These are phyloP conservation scores for Cheirogaleus medius DNA, from an alignment of 2,113 vertebrate genomes.

Conservation along the genomic window DNA sequence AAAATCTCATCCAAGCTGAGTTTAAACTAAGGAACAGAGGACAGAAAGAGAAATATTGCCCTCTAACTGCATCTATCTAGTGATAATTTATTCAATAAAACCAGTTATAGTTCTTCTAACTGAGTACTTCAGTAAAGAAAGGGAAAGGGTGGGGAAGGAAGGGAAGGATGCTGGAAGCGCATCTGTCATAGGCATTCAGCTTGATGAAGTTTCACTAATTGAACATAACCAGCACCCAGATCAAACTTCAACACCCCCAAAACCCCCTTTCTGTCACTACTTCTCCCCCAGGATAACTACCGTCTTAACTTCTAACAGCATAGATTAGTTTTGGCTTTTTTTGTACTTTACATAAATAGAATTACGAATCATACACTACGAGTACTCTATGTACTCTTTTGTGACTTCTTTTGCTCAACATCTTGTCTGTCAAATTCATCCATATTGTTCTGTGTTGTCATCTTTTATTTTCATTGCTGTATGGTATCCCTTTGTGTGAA, in stretches of 20 bases:
- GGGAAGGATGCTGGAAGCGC: not conserved
- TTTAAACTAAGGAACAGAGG: not conserved
- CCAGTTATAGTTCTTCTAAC: not conserved
- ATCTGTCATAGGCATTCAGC: not conserved
- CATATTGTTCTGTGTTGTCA: not conserved
- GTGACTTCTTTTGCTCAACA: not conserved
- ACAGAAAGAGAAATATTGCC: not conserved
- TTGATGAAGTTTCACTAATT: not conserved
- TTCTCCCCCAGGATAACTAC: not conserved
- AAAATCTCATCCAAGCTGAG: not conserved
- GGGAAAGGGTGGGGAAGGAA: not conserved
- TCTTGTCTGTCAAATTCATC: not conserved
- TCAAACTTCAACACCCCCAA: not conserved
- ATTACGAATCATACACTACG: not conserved
- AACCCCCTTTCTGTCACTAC: not conserved
- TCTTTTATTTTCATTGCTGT: not conserved
- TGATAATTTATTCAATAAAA: not conserved
- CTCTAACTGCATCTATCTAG: not conserved
- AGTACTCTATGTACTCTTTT: not conserved
- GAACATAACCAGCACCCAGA: not conserved
- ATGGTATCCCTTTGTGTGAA: not conserved
- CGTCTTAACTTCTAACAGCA: not conserved
- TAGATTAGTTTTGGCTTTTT: not conserved
- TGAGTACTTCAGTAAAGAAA: not conserved
- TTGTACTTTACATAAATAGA: not conserved